These are phyloP conservation scores for Salvelinus sp. DNA, from an alignment of 2,113 vertebrate genomes.

Conservation along the genomic window DNA sequence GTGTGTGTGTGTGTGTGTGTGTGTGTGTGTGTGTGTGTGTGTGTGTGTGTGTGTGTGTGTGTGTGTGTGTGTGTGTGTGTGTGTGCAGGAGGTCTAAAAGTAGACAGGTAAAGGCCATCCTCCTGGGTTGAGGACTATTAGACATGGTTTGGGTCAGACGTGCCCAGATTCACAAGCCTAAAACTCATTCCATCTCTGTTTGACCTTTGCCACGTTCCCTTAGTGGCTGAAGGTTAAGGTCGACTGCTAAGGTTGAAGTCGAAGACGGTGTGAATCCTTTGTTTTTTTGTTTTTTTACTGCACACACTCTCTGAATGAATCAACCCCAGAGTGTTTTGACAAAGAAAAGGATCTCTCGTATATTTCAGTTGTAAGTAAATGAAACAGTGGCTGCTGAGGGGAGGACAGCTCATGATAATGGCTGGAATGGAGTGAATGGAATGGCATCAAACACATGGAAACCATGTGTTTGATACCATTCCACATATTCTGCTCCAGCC, in stretches of 20 bases:
- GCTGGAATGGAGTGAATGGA: no score
- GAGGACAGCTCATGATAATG: no score
- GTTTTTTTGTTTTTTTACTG: not conserved
- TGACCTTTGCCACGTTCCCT: constrained; percentile 50
- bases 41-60: constrained; percentile 50
- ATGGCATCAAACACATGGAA: no score
- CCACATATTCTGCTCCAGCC: no score
- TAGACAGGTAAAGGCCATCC: constrained; percentile 53
- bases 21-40: not conserved
- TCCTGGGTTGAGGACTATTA: constrained; percentile 21
- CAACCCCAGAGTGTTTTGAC: not conserved
- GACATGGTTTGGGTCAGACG: constrained; percentile 40
- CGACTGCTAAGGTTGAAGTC: constrained; percentile 29
- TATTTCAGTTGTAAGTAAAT: not conserved
- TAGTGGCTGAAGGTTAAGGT: constrained; percentile 42
- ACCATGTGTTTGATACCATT: no score
- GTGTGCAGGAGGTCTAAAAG: not conserved
- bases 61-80: constrained; percentile 47
- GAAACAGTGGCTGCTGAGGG: no score
- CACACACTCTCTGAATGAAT: not conserved
- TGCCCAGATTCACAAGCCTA: constrained; percentile 48
- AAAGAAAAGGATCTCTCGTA: not conserved
- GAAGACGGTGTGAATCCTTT: not conserved
- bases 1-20: no score
- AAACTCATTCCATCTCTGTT: constrained; percentile 19